These are phyloP conservation scores for Halichoeres trimaculatus DNA, from an alignment of 2,113 vertebrate species.

Conservation along the genomic window DNA sequence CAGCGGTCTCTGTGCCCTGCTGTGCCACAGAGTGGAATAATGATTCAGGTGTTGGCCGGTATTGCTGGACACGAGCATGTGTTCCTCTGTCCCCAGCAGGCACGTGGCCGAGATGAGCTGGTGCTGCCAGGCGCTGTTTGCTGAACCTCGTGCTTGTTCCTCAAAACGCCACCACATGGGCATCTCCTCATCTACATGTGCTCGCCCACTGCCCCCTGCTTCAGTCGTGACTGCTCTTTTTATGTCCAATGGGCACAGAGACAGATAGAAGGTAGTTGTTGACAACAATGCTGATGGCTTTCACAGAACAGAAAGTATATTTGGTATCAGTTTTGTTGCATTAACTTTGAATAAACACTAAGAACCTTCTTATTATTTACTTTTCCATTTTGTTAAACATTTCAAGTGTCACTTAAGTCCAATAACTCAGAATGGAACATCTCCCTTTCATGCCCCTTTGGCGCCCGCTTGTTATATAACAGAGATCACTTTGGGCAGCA, in stretches of 20 bases:
- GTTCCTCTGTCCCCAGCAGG: constrained; percentile 51
- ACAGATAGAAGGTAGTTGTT: neutral
- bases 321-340: constrained; percentile 5
- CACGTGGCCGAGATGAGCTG: constrained; percentile 66
- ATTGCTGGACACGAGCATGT: constrained; percentile 39
- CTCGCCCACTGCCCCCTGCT: constrained; percentile 21
- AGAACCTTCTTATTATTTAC: constrained; percentile 4
- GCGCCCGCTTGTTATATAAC: constrained; percentile 25
- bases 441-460: constrained; percentile 7
- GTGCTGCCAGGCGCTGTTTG: constrained; percentile 68
- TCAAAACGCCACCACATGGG: constrained; percentile 49
- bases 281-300: neutral
- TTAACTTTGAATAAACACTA: neutral
- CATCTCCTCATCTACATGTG: constrained; percentile 58
- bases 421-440: constrained; percentile 26
- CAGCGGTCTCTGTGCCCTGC: neutral
- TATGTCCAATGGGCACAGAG: constrained; percentile 16
- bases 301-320: neutral
- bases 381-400: constrained; percentile 44
- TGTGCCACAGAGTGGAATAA: neutral
- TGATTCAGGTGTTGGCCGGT: constrained; percentile 30
- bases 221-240: constrained; percentile 9
- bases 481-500: constrained; percentile 6
- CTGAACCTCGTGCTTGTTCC: constrained; percentile 56
- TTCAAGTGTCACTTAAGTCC: constrained; percentile 32